Evolutionary conservation across 2,113 vertebrate genomes (phyloP), one percentile per base, ranked within the genome.

Genomic region (Sturnus vulgaris): DNA sequence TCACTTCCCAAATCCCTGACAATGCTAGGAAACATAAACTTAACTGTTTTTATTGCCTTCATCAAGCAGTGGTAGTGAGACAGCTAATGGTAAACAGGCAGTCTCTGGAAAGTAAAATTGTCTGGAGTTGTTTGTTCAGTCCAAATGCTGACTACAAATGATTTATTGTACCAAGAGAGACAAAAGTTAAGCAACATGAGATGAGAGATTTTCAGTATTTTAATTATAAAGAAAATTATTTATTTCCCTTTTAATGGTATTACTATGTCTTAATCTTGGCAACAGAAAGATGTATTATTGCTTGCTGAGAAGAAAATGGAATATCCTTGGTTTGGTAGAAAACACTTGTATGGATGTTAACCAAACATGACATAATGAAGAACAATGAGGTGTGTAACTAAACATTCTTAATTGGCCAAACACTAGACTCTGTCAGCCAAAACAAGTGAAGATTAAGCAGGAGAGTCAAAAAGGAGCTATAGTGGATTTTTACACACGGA

Each of bases 11-110:
- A 96, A 96, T 81, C 44, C 39, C 49, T 79, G 53, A 61, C 20
- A 80, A 90, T 68, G 19, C 42, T 95, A 79, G 87, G 86, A 96
- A 91, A 94, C 71, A 86, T 70, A 75, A 96, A 92, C 37, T 35
- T 93, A 55, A 82, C 55, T 90, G 66, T 35, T 88, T 97, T 96
- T 91, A 95, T 89, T 85, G 77, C 69, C 92, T 97, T 95, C 90
- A 90, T 88, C 93, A 91, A 93, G 37, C 59, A 64, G 49, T 47
- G 63, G 42, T 73, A 94, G 78, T 83, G 44, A 91, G 52, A 89
- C 75, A 82, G 68, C 39, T 92, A 93, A 95, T 61, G 68, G 71
- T 47, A 59, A 70, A 65, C 25, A 92, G 59, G 30, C 73, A 90
- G 60, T 88, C 94, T 91, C 56, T 82, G 71, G 68, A 59, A 64